These are phyloP conservation scores for Pachyrhynchus sulphureomaculatus DNA, from an alignment of 1,140 invertebrate species.

Conservation along the genomic window DNA sequence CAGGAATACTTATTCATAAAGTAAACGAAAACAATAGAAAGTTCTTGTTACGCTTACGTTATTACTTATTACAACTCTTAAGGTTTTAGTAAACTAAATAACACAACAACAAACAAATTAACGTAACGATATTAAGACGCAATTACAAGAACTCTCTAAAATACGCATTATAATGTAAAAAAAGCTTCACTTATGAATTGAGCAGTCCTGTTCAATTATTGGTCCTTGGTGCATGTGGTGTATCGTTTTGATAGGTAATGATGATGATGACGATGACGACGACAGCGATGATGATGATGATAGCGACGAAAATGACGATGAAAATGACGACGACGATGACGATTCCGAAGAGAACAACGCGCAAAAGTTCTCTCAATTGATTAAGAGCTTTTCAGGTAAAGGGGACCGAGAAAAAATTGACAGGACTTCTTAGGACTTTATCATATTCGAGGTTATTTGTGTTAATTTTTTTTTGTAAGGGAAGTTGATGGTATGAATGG, in stretches of 20 bases:
- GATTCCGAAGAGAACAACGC: conserved; percentile 1
- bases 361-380: conserved; percentile 25
- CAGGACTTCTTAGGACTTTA: not conserved
- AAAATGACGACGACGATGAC: conserved; percentile 52
- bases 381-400: conserved; percentile 46
- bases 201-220: conserved; percentile 6
- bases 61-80: too few species aligned
- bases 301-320: conserved; percentile 57
- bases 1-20: too few species aligned
- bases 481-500: not conserved
- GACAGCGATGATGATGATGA: conserved; percentile 56
- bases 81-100: too few species aligned
- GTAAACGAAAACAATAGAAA: too few species aligned
- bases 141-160: too few species aligned
- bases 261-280: conserved; percentile 55
- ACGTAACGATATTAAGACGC: too few species aligned
- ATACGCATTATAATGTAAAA: too few species aligned
- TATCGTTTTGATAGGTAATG: conserved; percentile 48
- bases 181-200: conserved; percentile 1
- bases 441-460: conserved; percentile 1
- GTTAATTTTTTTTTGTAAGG: conserved; percentile 6
- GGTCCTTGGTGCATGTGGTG: conserved; percentile 46
- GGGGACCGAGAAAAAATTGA: not conserved
- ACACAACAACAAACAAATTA: too few species aligned
- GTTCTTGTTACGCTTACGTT: too few species aligned